Percentiles rank a stretch among this genome's conserved stretches.
These are phyloP conservation scores for Centruroides vittatus DNA, from an alignment of 1,140 invertebrate species.

Conservation along the genomic window DNA sequence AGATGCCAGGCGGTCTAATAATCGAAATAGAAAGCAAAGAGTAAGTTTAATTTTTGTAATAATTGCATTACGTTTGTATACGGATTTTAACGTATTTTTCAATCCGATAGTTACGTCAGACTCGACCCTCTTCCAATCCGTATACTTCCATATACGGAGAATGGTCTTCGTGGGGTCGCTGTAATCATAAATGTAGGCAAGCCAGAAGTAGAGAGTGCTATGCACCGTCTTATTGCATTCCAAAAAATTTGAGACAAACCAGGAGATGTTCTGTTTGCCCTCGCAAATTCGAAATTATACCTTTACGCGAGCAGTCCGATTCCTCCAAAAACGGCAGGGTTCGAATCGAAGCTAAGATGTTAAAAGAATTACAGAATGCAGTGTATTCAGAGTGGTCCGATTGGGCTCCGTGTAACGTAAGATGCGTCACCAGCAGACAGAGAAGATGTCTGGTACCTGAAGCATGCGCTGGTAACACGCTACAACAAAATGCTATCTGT, in stretches of 20 bases:
- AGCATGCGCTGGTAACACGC: slow-evolving; percentile 55
- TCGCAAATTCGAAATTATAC: neutral
- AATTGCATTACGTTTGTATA: too few relatives aligned
- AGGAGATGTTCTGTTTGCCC: slow-evolving; percentile 16
- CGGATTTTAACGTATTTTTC: too few relatives aligned
- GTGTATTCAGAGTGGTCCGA: slow-evolving; percentile 42
- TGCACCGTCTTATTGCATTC: slow-evolving; percentile 35
- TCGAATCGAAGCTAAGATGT: too few relatives aligned
- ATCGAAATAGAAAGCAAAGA: too few relatives aligned
- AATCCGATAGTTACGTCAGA: too few relatives aligned
- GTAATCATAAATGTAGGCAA: slow-evolving; percentile 38
- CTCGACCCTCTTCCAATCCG: too few relatives aligned
- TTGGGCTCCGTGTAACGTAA: slow-evolving; percentile 43
- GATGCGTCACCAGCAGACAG: slow-evolving; percentile 41
- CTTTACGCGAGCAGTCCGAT: too few relatives aligned
- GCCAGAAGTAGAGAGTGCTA: slow-evolving; percentile 38
- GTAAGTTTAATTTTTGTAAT: too few relatives aligned
- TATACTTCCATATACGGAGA: too few relatives aligned
- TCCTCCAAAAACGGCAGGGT: too few relatives aligned
- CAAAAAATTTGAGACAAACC: slow-evolving; percentile 29
- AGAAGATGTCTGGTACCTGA: slow-evolving; percentile 57
- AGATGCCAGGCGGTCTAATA: too few relatives aligned
- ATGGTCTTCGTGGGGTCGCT: slow-evolving; percentile 40
- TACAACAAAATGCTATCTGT: slow-evolving; percentile 63
- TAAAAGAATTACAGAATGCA: neutral